phyloP scores from a whole-genome alignment of 2,797 vertebrate species.

The Ctenopoma kingsleyae region DNA sequence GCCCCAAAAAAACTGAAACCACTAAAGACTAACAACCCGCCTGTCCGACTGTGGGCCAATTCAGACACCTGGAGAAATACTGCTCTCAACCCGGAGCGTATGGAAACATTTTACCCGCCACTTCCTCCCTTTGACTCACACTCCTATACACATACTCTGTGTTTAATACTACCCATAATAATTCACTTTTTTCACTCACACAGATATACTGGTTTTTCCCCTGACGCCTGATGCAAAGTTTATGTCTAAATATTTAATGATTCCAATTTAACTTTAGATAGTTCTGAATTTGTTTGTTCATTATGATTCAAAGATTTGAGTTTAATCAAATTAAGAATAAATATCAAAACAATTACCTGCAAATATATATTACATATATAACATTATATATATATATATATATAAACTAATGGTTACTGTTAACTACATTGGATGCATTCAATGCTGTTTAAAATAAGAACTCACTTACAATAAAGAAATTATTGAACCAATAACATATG shows the following conservation, averaged over 20 bases:
- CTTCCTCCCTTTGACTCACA: constrained; percentile 61
- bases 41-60: constrained; percentile 49
- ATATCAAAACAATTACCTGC: too few species aligned
- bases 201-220: constrained; percentile 14
- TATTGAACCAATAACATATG: not conserved
- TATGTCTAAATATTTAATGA: not conserved
- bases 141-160: constrained; percentile 43
- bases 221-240: constrained; percentile 9
- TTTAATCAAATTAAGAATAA: not conserved
- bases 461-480: not conserved
- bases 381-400: not conserved
- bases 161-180: constrained; percentile 43
- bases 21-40: constrained; percentile 54
- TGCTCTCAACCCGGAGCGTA: constrained; percentile 68
- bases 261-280: constrained; percentile 4
- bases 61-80: constrained; percentile 84
- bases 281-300: not conserved
- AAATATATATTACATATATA: not conserved
- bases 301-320: not conserved
- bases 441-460: not conserved
- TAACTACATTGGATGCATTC: not conserved
- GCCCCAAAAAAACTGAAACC: constrained; percentile 39
- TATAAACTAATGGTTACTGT: not conserved
- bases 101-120: constrained; percentile 73
- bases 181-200: constrained; percentile 43